Evolutionary conservation across 1,140 invertebrate species (phyloP).

Genomic region (Belonocnema kinseyi): DNA sequence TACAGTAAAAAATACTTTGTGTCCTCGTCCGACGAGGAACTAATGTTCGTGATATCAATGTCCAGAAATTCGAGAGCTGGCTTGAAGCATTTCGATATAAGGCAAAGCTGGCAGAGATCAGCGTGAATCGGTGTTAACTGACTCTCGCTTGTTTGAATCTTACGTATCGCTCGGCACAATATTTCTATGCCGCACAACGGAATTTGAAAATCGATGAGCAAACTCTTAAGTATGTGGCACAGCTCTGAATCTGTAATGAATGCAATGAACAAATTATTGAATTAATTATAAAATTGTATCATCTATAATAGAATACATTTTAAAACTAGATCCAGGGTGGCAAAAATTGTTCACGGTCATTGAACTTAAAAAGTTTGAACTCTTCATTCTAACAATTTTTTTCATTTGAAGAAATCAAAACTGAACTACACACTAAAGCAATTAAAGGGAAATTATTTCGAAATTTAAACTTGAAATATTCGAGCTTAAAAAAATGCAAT

Average conservation of each 20-base stretch:
- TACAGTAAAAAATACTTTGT: constrained; percentile 95
- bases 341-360: too few species aligned
- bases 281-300: constrained; percentile 1
- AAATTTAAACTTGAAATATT: too few species aligned
- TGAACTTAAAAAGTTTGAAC: too few species aligned
- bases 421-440: too few species aligned
- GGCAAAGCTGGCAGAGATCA: constrained; percentile 94
- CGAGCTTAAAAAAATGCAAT: too few species aligned
- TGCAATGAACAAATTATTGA: not conserved
- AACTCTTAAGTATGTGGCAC: constrained; percentile 88
- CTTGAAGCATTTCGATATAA: constrained; percentile 94
- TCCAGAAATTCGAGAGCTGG: constrained; percentile 93
- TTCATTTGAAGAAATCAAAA: too few species aligned
- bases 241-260: constrained; percentile 86
- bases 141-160: constrained; percentile 90
- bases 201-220: constrained; percentile 85
- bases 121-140: constrained; percentile 96
- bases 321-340: too few species aligned
- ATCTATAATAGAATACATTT: too few species aligned
- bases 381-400: too few species aligned
- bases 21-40: constrained; percentile 87
- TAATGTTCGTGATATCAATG: constrained; percentile 93
- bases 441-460: too few species aligned
- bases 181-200: constrained; percentile 91
- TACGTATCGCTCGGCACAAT: constrained; percentile 89